Percentiles rank a stretch among this genome's conserved stretches.
Evolutionary conservation across 2,113 vertebrate genomes (phyloP).

Genomic region (Hippocampus barbouri): DNA sequence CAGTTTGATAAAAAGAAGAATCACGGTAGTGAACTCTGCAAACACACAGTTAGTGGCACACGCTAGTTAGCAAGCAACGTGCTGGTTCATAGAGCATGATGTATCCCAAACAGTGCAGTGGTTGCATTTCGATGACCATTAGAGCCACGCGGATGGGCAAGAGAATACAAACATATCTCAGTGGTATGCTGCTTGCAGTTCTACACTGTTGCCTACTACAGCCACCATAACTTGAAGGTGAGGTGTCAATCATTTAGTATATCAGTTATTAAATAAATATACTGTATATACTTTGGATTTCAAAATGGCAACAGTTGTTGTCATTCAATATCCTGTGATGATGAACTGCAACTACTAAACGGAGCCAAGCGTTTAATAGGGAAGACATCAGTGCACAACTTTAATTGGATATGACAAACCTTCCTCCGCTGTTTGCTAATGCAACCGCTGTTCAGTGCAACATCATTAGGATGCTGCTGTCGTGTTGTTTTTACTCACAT

Average conservation of each 20-base stretch:
- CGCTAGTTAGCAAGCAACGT: neutral
- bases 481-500: slow-evolving; percentile 57
- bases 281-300: neutral
- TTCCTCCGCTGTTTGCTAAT: slow-evolving; percentile 52
- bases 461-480: slow-evolving; percentile 49
- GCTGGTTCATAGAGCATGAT: neutral
- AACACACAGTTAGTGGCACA: neutral
- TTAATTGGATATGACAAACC: slow-evolving; percentile 52
- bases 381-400: slow-evolving; percentile 23
- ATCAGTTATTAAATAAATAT: neutral
- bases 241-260: neutral
- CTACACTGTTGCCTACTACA: neutral
- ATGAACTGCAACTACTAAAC: neutral
- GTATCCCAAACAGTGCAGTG: neutral
- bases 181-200: neutral
- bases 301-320: neutral
- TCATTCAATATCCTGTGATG: too few species aligned
- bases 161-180: neutral
- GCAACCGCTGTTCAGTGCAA: slow-evolving; percentile 40
- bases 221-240: neutral
- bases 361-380: slow-evolving; percentile 20
- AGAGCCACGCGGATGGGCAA: neutral
- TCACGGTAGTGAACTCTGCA: neutral
- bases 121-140: neutral
- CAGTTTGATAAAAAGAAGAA: neutral